phyloP scores from a whole-genome alignment of 2,113 vertebrate species.

The Coregonus clupeaformis region DNA sequence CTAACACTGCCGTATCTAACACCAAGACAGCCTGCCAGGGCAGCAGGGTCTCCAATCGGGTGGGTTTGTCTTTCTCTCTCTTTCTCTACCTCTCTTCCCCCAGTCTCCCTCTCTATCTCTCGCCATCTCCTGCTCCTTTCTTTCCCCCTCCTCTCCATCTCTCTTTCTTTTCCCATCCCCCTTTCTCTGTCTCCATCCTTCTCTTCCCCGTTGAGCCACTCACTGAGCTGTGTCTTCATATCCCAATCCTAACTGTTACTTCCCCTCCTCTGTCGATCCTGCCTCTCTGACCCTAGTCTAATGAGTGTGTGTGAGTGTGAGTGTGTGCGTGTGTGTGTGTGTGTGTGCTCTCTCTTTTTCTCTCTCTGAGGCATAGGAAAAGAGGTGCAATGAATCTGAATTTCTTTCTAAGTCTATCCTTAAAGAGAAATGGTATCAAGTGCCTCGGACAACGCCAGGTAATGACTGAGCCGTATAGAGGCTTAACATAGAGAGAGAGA shows the following conservation, averaged over 20 bases:
- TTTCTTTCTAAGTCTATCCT: slow-evolving; percentile 25
- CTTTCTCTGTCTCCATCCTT: too few relatives aligned
- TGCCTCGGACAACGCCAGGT: slow-evolving; percentile 22
- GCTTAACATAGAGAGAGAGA: slow-evolving; percentile 4
- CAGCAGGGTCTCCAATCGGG: too few relatives aligned
- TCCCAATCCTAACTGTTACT: not conserved
- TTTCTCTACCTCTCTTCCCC: not conserved
- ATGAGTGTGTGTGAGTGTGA: not conserved
- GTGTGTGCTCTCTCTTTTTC: not conserved
- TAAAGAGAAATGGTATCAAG: slow-evolving; percentile 25
- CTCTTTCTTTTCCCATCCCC: too few relatives aligned
- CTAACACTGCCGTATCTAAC: too few relatives aligned
- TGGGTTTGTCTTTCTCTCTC: not conserved
- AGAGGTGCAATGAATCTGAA: slow-evolving; percentile 11
- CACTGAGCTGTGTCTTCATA: too few relatives aligned
- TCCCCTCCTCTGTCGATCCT: not conserved
- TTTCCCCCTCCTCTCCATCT: too few relatives aligned
- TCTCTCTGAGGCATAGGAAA: not conserved
- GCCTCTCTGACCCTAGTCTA: not conserved
- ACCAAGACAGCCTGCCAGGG: too few relatives aligned
- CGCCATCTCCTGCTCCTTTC: too few relatives aligned
- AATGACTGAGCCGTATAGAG: slow-evolving; percentile 25
- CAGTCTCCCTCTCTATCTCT: not conserved
- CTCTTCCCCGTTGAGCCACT: too few relatives aligned
- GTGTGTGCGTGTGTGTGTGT: not conserved